Evolutionary conservation across 30 jellyfish, hydroid and myxozoan species (phyloP), one percentile per base, ranked within the genome.

Genomic region (Kudoa iwatai): DNA sequence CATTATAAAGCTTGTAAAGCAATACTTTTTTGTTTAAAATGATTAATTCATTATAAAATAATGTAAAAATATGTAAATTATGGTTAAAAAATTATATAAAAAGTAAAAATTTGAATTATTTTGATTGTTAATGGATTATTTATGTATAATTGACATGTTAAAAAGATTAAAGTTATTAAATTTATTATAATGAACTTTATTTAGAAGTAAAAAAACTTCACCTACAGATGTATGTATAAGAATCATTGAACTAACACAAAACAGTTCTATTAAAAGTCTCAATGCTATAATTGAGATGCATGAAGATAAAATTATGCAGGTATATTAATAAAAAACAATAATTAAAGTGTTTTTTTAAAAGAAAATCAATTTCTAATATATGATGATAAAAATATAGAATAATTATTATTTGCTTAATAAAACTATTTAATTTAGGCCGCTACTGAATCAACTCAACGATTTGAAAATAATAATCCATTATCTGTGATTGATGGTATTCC

Each of bases 401-500:
- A 4, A 20, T 3, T 20, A 12, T 10, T 6, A 24, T 6, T 36
- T 17, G 10, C 10, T 16, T 10, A 12, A 12, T 36, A 16, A 36
- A 16, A 10, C 6, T 12, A 6, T 36, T 17, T 7, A 12, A 56
- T 47, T 1, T 17, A 77, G 96, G 50, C 49, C 62, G 96, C 96
- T 2, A 42, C 45, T 12, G 71, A 59, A 10, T 77, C 96, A 21
- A 62, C 96, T 2, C 56, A 55, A 11, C 52, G 96, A 33, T 77
- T 65, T 71, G 49, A 61, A 42, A 31, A 40, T 17, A 45, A 36
- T 15, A 48, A 42, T 16, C 88, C 87, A 15, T 45, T 77, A 7
- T 77, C 96, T 3, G 79, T 77, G 0, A 61, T 77, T 47, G 96
- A 77, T 56, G 96, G 96, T 14, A 44, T 77, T 15, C 96, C 87